Evolutionary conservation across 2,113 vertebrate species (phyloP), one percentile per base, ranked within the genome.

Genomic region (Opisthocomus hoazin): DNA sequence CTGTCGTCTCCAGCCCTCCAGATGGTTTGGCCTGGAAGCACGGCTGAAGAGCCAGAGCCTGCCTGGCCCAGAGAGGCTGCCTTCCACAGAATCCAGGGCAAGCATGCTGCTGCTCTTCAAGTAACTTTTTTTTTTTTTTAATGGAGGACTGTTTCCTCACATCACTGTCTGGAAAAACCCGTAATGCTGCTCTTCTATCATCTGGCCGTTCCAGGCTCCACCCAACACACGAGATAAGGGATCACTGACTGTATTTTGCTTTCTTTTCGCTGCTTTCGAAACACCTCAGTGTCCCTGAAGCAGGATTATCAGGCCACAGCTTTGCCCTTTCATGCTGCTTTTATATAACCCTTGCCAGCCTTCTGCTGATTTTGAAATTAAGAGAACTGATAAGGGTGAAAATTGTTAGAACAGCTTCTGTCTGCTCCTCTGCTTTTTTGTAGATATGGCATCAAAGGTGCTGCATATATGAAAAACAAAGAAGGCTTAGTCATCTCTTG

Each of bases 391-490:
- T 19, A 43, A 74, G 15, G 41, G 18, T 57, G 17, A 24, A 41
- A 29, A 41, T 0, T 5, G 4, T 43, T 54, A 26, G 1, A 76
- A 46, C 13, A 61, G 24, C 15, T 36, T 54, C 12, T 50, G 3
- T 37, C 32, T 63, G 48, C 71, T 83, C 22, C 36, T 53, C 29
- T 90, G 51, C 12, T 74, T 58, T 76, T 79, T 41, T 88, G 32
- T 18, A 99, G 99, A 82, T 99, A 99, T 0, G 99, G 99, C 20
- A 98, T 99, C 84, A 99, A 99, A 97, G 99, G 98, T 50, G 98
- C 99, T 5, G 98, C 99, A 36, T 99, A 99, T 15, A 45, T 99
- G 94, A 99, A 97, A 97, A 99, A 99, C 80, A 98, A 98, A 32
- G 99, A 99, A 37, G 98, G 98, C 7, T 97, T 98, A 90, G 99